These are phyloP conservation scores for Nowickia ferox DNA, from an alignment of 2,888 invertebrate genomes.

Conservation along the genomic window DNA sequence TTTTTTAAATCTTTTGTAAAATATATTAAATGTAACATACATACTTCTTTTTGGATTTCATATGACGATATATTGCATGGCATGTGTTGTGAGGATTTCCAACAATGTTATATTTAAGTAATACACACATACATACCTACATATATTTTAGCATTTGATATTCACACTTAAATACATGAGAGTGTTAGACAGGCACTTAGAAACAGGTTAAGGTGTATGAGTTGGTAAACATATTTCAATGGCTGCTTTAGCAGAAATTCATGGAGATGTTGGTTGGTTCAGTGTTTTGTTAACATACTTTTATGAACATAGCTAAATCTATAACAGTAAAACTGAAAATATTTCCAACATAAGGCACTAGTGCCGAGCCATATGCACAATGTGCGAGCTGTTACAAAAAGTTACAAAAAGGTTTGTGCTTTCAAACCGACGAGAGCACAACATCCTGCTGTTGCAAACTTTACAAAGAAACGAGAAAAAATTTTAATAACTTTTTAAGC, in stretches of 20 bases:
- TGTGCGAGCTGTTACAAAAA: neutral
- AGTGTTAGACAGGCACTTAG: neutral
- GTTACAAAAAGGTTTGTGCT: too few species aligned
- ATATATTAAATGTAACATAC: too few species aligned
- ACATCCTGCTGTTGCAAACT: too few species aligned
- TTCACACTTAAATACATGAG: neutral
- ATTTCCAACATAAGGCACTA: neutral
- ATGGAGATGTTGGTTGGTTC: neutral
- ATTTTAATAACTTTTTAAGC: too few species aligned
- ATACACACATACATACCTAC: too few species aligned
- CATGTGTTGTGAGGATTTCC: neutral
- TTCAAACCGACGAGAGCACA: too few species aligned
- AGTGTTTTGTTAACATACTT: neutral
- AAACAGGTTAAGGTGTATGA: neutral
- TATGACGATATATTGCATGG: neutral
- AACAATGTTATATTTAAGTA: neutral
- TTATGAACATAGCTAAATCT: neutral
- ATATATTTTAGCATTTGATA: neutral
- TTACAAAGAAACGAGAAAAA: too few species aligned
- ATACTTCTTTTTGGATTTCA: too few species aligned
- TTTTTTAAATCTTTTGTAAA: too few species aligned
- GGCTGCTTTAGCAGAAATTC: neutral
- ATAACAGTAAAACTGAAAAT: neutral
- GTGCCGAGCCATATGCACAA: neutral
- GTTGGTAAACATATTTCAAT: neutral